Percentiles rank a stretch among this genome's conserved stretches.
Conservation (phyloP, 1,140 invertebrate genomes). For the Leptinotarsa lineolata region DNA sequence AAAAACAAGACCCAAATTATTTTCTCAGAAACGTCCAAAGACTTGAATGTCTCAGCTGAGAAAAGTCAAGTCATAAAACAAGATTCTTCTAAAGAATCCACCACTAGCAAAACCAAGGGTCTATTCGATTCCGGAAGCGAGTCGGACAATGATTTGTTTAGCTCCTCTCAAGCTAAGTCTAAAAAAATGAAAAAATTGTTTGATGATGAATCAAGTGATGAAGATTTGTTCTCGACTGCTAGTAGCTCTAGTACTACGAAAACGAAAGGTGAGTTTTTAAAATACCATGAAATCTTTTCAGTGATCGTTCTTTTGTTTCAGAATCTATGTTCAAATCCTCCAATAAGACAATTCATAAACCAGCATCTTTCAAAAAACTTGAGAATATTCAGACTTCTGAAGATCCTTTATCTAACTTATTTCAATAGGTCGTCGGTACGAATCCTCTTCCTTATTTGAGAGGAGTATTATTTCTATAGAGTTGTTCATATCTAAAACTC, state of each 20-base stretch:
- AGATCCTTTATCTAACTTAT: constrained; percentile 38
- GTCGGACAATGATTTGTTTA: constrained; percentile 20
- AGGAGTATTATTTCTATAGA: too few relatives aligned
- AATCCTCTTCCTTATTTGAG: too few relatives aligned
- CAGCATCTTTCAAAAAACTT: constrained; percentile 34
- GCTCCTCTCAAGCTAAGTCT: neutral
- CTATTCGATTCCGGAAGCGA: constrained; percentile 21
- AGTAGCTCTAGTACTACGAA: neutral
- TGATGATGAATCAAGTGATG: constrained; percentile 34
- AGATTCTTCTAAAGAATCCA: neutral
- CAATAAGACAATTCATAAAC: constrained; percentile 31
- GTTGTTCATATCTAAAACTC: too few relatives aligned
- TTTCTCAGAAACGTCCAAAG: too few relatives aligned
- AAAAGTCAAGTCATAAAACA: neutral
- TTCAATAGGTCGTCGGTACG: neutral
- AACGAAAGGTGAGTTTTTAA: constrained; percentile 17
- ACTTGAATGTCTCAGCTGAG: too few relatives aligned
- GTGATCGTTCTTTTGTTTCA: neutral
- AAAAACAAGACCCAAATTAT: too few relatives aligned
- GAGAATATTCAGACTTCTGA: constrained; percentile 36
- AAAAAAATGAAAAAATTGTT: constrained; percentile 33
- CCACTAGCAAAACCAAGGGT: neutral
- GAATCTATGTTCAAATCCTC: constrained; percentile 23
- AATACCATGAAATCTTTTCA: constrained; percentile 4
- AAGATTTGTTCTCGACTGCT: constrained; percentile 35